A percentile compares a stretch with the other conserved stretches of the same genome.
phyloP scores from a whole-genome alignment of 2,113 vertebrate species.

The Raja brachyura region DNA sequence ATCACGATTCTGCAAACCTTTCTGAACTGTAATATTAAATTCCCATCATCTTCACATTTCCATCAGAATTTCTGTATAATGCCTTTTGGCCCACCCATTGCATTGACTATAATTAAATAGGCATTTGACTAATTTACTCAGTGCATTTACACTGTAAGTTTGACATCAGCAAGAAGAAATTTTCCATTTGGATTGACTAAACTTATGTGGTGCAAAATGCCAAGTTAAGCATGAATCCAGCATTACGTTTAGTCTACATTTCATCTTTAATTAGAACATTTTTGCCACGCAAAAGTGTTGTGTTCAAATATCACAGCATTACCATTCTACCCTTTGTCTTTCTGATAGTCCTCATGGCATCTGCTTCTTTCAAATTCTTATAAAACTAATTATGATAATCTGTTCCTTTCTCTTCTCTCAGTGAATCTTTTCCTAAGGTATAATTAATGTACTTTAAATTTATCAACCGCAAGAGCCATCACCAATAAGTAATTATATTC shows the following conservation, averaged over 20 bases:
- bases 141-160: background rate
- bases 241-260: background rate
- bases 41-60: background rate
- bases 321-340: background rate
- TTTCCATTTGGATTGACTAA: background rate
- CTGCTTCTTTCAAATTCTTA: background rate
- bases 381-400: background rate
- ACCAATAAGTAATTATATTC: background rate
- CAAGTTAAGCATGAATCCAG: background rate
- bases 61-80: background rate
- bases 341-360: background rate
- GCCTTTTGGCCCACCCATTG: background rate
- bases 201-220: background rate
- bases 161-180: background rate
- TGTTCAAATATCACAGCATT: background rate
- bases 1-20: background rate
- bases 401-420: background rate
- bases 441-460: conserved; percentile 11
- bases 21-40: background rate
- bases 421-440: background rate
- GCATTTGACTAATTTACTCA: background rate
- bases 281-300: background rate
- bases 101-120: background rate
- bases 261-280: background rate
- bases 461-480: background rate